Evolutionary conservation across 2,797 vertebrate species (phyloP).

Genomic region (Chelon labrosus): DNA sequence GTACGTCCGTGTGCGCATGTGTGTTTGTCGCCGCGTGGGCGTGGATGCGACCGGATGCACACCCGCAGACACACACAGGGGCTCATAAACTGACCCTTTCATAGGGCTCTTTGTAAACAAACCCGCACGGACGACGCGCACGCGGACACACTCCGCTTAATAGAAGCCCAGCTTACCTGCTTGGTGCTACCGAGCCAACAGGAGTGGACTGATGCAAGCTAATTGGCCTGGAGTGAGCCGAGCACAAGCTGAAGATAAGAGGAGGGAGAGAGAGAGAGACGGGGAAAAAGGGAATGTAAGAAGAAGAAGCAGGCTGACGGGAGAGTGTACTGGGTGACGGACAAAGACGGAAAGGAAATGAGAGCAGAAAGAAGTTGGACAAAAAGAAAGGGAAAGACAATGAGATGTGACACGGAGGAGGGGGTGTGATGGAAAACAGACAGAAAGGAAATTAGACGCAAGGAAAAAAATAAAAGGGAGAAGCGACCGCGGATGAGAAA

Average conservation of each 20-base stretch:
- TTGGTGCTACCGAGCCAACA: slow-evolving; percentile 58
- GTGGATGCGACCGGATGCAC: slow-evolving; percentile 12
- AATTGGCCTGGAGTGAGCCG: slow-evolving; percentile 59
- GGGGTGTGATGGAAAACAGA: slow-evolving; percentile 15
- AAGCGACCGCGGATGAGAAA: slow-evolving; percentile 14
- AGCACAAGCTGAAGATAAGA: slow-evolving; percentile 39
- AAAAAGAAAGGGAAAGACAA: slow-evolving; percentile 28
- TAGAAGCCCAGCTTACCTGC: slow-evolving; percentile 62
- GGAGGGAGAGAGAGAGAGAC: neutral
- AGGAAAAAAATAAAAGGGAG: slow-evolving; percentile 28
- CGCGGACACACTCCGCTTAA: slow-evolving; percentile 43
- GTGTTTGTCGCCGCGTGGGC: slow-evolving; percentile 39
- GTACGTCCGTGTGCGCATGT: slow-evolving; percentile 26
- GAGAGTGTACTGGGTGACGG: slow-evolving; percentile 20
- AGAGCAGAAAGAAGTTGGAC: slow-evolving; percentile 52
- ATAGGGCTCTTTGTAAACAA: slow-evolving; percentile 64
- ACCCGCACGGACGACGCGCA: slow-evolving; percentile 22
- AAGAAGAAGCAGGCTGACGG: slow-evolving; percentile 23
- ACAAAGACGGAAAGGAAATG: slow-evolving; percentile 51
- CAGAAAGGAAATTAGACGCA: slow-evolving; percentile 50
- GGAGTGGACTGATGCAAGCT: slow-evolving; percentile 54
- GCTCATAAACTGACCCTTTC: slow-evolving; percentile 47
- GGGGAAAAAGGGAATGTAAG: slow-evolving; percentile 1
- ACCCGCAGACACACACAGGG: slow-evolving; percentile 21
- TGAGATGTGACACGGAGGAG: slow-evolving; percentile 42